A percentile compares a stretch with the other conserved stretches of the same genome.
These are phyloP conservation scores for Drosophila hawaiiensis DNA, from an alignment of 2,888 invertebrate genomes.

Conservation along the genomic window DNA sequence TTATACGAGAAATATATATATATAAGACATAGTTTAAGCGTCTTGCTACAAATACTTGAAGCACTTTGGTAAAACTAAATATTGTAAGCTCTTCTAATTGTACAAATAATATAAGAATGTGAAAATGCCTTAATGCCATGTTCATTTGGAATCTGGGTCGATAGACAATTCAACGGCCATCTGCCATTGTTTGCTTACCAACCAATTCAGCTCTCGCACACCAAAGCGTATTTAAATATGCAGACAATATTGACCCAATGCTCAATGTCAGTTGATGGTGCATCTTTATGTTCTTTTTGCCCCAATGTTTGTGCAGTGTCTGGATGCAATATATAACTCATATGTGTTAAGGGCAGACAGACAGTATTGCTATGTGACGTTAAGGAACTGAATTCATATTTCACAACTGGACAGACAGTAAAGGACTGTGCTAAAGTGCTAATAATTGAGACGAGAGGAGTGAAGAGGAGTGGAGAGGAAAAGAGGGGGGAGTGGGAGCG, in stretches of 20 bases:
- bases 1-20: background rate
- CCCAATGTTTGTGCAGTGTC: slow-evolving; percentile 30
- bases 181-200: slow-evolving; percentile 19
- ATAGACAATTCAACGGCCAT: slow-evolving; percentile 15
- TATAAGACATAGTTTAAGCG: background rate
- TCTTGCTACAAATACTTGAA: background rate
- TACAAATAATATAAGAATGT: background rate
- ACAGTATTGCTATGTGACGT: background rate
- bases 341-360: background rate
- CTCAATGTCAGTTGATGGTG: slow-evolving; percentile 13
- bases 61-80: background rate
- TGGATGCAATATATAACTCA: slow-evolving; percentile 12
- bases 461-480: no score
- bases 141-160: slow-evolving; percentile 8
- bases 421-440: slow-evolving; percentile 11
- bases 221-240: slow-evolving; percentile 20
- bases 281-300: slow-evolving; percentile 17
- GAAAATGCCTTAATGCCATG: background rate
- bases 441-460: background rate
- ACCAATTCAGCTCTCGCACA: slow-evolving; percentile 8
- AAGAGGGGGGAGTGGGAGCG: background rate
- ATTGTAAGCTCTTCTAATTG: background rate
- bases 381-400: slow-evolving; percentile 29
- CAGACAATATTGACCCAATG: slow-evolving; percentile 45
- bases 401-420: slow-evolving; percentile 29